Percentiles rank a stretch among this genome's conserved stretches.
Conservation (phyloP, 2,113 vertebrate species). For the Brachyistius frenatus region DNA sequence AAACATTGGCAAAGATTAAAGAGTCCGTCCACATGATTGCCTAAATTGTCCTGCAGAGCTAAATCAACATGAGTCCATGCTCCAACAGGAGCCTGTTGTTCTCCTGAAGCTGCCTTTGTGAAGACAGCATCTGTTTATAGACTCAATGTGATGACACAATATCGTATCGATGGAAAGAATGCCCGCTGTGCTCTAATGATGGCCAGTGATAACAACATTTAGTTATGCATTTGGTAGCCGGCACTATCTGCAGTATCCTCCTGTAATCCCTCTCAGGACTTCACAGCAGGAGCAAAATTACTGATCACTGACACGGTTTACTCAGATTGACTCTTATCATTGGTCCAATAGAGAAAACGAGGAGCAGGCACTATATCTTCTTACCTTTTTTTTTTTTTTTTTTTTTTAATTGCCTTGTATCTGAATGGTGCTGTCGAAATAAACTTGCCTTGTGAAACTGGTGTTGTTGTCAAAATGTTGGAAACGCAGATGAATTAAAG, state of each 20-base stretch:
- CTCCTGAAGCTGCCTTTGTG: constrained; percentile 26
- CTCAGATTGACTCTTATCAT: too few species aligned
- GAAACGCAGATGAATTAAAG: too few species aligned
- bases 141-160: constrained; percentile 31
- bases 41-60: too few species aligned
- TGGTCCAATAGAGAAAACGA: too few species aligned
- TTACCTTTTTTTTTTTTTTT: too few species aligned
- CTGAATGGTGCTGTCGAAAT: too few species aligned
- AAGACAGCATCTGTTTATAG: constrained; percentile 39
- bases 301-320: neutral
- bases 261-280: constrained; percentile 21
- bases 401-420: too few species aligned
- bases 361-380: too few species aligned
- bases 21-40: too few species aligned
- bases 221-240: constrained; percentile 22
- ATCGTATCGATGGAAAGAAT: constrained; percentile 55
- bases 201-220: constrained; percentile 37
- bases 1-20: too few species aligned
- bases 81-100: neutral
- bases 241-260: neutral
- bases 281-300: neutral
- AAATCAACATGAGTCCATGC: too few species aligned
- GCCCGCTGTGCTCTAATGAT: constrained; percentile 33
- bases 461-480: neutral
- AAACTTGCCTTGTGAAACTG: too few species aligned